phyloP scores from a whole-genome alignment of 2,888 invertebrate genomes.

The Tiliacea aurago region DNA sequence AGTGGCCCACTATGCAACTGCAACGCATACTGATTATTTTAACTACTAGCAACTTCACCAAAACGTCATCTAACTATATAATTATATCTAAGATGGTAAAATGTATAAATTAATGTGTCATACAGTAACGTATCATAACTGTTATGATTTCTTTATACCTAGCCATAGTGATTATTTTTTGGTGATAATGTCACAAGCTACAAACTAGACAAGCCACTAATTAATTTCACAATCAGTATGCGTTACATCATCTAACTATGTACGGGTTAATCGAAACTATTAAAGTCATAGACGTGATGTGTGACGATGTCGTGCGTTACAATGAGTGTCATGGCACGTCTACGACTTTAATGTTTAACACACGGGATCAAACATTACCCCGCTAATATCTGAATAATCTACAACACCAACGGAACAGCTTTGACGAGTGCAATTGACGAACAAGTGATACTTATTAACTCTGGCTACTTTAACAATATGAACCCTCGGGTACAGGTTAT shows the following conservation, averaged over 20 bases:
- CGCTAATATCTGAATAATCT: constrained; percentile 79
- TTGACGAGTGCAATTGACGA: constrained; percentile 90
- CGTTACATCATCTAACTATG: constrained; percentile 72
- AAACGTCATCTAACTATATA: constrained; percentile 13
- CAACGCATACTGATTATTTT: constrained; percentile 67
- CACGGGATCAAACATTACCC: constrained; percentile 75
- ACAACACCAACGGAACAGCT: constrained; percentile 86
- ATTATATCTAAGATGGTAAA: constrained; percentile 12
- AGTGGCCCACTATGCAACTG: constrained; percentile 49
- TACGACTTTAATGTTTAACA: constrained; percentile 72
- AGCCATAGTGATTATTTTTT: constrained; percentile 15
- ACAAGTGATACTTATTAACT: constrained; percentile 89
- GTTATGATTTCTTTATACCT: constrained; percentile 28
- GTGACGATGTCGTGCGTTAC: constrained; percentile 52
- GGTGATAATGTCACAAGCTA: constrained; percentile 59
- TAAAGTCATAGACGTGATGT: constrained; percentile 73
- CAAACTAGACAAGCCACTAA: constrained; percentile 61
- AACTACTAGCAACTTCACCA: constrained; percentile 26
- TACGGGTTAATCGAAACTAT: constrained; percentile 64
- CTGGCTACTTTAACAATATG: constrained; percentile 88
- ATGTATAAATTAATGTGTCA: background rate
- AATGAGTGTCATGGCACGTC: constrained; percentile 65
- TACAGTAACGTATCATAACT: constrained; percentile 19
- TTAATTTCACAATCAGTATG: constrained; percentile 68
- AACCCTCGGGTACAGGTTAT: constrained; percentile 83